phyloP scores from a whole-genome alignment of 2,888 invertebrate species.

The Rhogogaster chlorosoma region DNA sequence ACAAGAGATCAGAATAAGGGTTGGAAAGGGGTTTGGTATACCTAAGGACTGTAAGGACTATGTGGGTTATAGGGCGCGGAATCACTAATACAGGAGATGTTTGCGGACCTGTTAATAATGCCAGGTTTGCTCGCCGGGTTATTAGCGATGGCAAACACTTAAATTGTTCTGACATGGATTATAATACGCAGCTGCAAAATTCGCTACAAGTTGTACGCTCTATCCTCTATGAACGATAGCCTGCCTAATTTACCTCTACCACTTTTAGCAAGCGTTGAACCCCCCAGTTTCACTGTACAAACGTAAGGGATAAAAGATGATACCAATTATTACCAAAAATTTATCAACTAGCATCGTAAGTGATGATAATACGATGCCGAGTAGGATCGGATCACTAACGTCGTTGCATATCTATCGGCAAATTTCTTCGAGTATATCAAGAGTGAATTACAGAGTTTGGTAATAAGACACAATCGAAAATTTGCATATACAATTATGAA shows the following conservation, averaged over 20 bases:
- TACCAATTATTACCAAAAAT: constrained; percentile 9
- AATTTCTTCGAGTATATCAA: neutral
- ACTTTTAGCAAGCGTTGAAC: neutral
- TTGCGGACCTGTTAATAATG: constrained; percentile 76
- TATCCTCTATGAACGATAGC: constrained; percentile 42
- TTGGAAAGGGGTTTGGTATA: constrained; percentile 61
- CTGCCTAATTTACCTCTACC: constrained; percentile 13
- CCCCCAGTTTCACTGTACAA: neutral
- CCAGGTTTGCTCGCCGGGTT: constrained; percentile 74
- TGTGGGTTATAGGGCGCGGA: constrained; percentile 69
- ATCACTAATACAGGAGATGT: constrained; percentile 75
- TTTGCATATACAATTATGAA: constrained; percentile 4
- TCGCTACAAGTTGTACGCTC: constrained; percentile 34
- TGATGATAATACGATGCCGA: neutral
- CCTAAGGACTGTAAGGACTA: constrained; percentile 71
- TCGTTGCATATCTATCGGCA: neutral
- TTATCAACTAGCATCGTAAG: neutral
- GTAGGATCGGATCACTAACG: neutral
- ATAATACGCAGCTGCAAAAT: constrained; percentile 56
- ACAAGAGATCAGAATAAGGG: constrained; percentile 74
- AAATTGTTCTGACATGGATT: constrained; percentile 69
- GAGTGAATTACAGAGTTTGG: neutral
- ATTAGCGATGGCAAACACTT: constrained; percentile 76
- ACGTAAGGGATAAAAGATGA: neutral
- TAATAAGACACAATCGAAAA: constrained; percentile 31